Conservation (phyloP, 2,797 vertebrate species). For the Denticeps clupeoides region DNA sequence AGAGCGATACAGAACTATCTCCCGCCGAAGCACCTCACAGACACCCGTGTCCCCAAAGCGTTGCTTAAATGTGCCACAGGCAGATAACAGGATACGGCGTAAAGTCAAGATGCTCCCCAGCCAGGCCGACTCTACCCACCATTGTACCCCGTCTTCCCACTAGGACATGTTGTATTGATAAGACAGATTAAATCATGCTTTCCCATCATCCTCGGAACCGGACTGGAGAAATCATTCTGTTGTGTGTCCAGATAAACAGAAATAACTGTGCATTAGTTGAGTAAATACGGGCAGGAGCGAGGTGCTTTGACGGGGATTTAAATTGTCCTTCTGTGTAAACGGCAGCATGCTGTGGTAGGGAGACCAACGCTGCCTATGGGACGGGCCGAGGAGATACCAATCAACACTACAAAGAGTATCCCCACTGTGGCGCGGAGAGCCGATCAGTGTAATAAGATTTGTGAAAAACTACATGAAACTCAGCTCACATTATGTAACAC, state of each 20-base stretch:
- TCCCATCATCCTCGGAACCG: not conserved
- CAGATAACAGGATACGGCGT: constrained; percentile 16
- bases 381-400: not conserved
- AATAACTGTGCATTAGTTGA: not conserved
- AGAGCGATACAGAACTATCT: not conserved
- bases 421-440: constrained; percentile 33
- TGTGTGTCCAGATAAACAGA: not conserved
- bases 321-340: not conserved
- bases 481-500: constrained; percentile 37
- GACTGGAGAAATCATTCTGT: not conserved
- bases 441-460: constrained; percentile 39
- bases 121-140: not conserved
- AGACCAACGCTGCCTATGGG: too few species aligned
- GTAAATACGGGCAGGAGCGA: not conserved
- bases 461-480: constrained; percentile 35
- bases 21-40: not conserved
- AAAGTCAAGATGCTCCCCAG: constrained; percentile 7
- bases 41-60: too few species aligned
- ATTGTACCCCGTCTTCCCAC: not conserved
- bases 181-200: constrained; percentile 4
- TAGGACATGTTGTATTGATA: constrained; percentile 11
- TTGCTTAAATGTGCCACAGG: constrained; percentile 9
- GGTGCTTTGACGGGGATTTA: not conserved
- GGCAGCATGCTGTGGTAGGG: not conserved
- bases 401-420: constrained; percentile 4